Percentiles rank a stretch among this genome's conserved stretches.
Conservation (phyloP, 2,113 vertebrate species). For the Daphoenositta chrysoptera region DNA sequence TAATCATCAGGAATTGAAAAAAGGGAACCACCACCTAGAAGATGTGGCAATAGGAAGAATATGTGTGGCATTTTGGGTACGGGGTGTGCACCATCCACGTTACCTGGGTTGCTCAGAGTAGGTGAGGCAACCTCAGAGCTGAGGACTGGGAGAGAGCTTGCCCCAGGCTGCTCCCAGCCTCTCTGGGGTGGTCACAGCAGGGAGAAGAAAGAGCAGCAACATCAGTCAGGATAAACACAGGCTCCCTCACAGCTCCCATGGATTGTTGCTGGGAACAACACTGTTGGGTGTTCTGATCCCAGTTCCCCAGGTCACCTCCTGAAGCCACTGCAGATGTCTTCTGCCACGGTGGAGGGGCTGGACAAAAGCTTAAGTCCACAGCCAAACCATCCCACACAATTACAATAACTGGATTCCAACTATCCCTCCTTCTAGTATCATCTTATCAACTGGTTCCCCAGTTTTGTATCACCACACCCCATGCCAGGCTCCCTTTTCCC, state of each 20-base stretch:
- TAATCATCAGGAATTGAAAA: neutral
- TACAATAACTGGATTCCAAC: neutral
- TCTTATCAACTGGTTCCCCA: neutral
- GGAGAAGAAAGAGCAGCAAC: neutral
- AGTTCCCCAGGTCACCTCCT: neutral
- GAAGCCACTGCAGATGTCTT: neutral
- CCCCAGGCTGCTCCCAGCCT: too few relatives aligned
- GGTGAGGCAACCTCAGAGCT: neutral
- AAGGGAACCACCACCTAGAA: neutral
- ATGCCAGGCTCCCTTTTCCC: neutral
- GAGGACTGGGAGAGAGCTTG: neutral
- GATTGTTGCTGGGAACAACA: neutral
- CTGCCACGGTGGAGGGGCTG: neutral
- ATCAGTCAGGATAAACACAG: neutral
- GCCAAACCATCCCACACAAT: neutral
- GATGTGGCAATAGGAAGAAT: neutral
- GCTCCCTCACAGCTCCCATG: neutral
- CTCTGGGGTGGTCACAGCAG: accelerated
- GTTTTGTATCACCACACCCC: too few relatives aligned
- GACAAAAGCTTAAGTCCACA: neutral
- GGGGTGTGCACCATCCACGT: accelerated
- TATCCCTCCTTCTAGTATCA: neutral
- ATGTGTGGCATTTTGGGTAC: neutral
- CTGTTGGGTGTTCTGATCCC: neutral
- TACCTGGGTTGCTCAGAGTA: neutral